phyloP scores from a whole-genome alignment of 2,888 invertebrate genomes.

The Stegophylla sp. region DNA sequence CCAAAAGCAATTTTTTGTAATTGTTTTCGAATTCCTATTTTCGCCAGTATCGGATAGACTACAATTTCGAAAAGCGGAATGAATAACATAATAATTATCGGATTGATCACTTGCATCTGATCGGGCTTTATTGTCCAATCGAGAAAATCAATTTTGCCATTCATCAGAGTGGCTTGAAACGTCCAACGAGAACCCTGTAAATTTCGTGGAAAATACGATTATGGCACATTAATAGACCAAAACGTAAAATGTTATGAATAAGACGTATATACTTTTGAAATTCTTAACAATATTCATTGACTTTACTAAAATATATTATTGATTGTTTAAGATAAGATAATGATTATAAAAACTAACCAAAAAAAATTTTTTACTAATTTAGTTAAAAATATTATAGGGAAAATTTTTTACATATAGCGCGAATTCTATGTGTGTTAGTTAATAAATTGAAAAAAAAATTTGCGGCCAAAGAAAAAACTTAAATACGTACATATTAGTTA shows the following conservation, averaged over 20 bases:
- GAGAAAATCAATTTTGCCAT: slow-evolving; percentile 77
- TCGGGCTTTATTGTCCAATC: slow-evolving; percentile 82
- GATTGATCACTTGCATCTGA: slow-evolving; percentile 94
- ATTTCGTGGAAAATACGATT: neutral
- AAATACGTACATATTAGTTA: no score
- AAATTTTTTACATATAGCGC: no score
- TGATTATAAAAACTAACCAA: no score
- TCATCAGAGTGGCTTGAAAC: slow-evolving; percentile 84
- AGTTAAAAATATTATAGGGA: no score
- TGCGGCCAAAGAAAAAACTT: no score
- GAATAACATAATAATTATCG: slow-evolving; percentile 80
- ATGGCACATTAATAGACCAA: neutral
- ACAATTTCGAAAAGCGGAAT: slow-evolving; percentile 83
- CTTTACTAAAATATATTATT: no score
- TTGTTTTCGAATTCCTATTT: slow-evolving; percentile 76
- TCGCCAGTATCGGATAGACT: slow-evolving; percentile 80
- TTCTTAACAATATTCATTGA: neutral
- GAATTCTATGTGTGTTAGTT: no score
- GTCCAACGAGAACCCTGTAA: slow-evolving; percentile 63
- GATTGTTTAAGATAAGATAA: no score
- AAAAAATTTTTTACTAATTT: no score
- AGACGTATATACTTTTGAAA: neutral
- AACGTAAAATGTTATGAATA: neutral
- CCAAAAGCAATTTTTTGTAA: slow-evolving; percentile 87
- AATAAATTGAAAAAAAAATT: no score